Base-by-base conservation (phyloP, 2,888 invertebrate genomes). In the Schizaphis graminum region DNA sequence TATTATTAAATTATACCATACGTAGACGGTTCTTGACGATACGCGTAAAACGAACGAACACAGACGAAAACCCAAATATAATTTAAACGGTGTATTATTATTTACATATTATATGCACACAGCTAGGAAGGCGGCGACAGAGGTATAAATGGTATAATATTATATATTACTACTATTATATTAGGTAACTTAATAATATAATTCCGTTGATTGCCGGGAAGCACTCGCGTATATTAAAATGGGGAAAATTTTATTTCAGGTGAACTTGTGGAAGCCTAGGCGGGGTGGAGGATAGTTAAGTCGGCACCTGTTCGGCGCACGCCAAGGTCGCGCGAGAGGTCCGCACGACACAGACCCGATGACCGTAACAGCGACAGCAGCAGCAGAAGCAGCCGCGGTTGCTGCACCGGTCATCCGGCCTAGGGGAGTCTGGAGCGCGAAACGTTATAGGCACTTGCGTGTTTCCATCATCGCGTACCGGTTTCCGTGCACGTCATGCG, bases 251-350 rank as follows among this genome's bases (percentile, higher is more conserved):
- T 28, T 13, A 47, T 86, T 16, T 44, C 28, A 5, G 86, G 47
- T 28, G 67, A 16, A 67, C 21, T 35, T n/a, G 67, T 10, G 28
- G 61, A 11, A 16, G 67, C 16, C 28, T 53, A 16, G n/a, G n/a
- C 21, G 67, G 8, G 26, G 77, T 2, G 8, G 35, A 77, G 35
- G 7, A 35, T 10, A 21, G 77, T 7, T 35, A 77, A 77, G 35
- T 77, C 47, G 13, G 86, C 93, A 93, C 93, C 93, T 93, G 93
- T 93, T 85, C 85, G 93, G 90, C 90, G 56, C 89, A 61, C 93
- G 90, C 57, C 93, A 93, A 93, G 93, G 93, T 93, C 93, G 93
- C 61, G 47, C 90, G 61, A 90, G 85, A 90, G 85, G 93, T 93
- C 44, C 53, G 28, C 88, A 24, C 84, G 24, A 84, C 47, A 57